phyloP scores from a whole-genome alignment of 2,888 invertebrate genomes.

The Drepanosiphum platanoidis region DNA sequence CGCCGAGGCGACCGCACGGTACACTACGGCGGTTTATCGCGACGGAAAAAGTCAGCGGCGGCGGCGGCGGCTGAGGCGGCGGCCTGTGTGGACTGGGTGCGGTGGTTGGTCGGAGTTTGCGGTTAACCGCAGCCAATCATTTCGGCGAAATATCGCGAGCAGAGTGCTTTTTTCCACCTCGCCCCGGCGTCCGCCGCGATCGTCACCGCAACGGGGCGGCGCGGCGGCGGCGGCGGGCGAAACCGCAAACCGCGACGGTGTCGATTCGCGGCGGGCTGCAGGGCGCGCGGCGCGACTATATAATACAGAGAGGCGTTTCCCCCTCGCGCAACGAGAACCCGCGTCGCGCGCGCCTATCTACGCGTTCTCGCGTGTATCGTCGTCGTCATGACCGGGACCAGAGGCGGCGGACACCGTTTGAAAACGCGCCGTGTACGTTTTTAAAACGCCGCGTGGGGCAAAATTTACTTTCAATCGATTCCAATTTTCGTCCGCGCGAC shows the following conservation, averaged over 20 bases:
- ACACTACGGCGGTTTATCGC: conserved; percentile 33
- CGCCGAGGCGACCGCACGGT: conserved; percentile 23
- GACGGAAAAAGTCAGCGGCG: conserved; percentile 40
- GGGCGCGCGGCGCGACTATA: conserved; percentile 15
- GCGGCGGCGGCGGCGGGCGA: conserved; percentile 19
- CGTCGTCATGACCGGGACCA: too few relatives aligned
- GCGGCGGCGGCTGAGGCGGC: background rate
- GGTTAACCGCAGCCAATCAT: conserved; percentile 62
- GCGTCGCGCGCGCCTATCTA: background rate
- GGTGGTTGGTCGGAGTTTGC: conserved; percentile 61
- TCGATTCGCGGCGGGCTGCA: conserved; percentile 50
- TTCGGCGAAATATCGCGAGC: conserved; percentile 56
- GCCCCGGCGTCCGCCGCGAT: background rate
- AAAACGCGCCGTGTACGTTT: too few relatives aligned
- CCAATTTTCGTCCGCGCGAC: too few relatives aligned
- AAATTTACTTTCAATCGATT: too few relatives aligned
- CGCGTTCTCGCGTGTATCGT: too few relatives aligned
- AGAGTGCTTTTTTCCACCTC: conserved; percentile 54
- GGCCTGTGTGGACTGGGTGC: conserved; percentile 16
- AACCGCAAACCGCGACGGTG: conserved; percentile 60
- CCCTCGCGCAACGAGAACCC: background rate
- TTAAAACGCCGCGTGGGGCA: too few relatives aligned
- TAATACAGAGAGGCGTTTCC: conserved; percentile 55
- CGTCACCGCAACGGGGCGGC: conserved; percentile 33
- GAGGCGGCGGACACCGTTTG: too few relatives aligned